These are phyloP conservation scores for Dynastes hyllus DNA, from an alignment of 2,888 invertebrate genomes.

Conservation along the genomic window DNA sequence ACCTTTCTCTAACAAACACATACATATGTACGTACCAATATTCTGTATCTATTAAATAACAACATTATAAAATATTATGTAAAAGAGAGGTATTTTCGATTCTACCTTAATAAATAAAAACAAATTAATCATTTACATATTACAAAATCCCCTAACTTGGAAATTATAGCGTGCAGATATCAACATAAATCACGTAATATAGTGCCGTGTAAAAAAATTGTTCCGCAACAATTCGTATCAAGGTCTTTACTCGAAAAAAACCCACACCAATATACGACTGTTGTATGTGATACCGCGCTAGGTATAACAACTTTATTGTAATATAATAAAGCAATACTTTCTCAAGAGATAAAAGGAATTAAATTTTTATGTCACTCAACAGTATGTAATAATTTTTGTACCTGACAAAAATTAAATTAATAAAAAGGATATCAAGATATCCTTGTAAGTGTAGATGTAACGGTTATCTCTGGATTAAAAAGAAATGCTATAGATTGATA, in stretches of 20 bases:
- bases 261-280: not conserved
- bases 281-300: constrained; percentile 6
- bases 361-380: not conserved
- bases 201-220: constrained; percentile 20
- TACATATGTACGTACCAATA: too few relatives aligned
- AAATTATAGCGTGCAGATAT: not conserved
- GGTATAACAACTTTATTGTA: not conserved
- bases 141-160: not conserved
- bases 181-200: constrained; percentile 8
- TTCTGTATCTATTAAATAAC: too few relatives aligned
- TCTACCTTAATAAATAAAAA: too few relatives aligned
- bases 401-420: not conserved
- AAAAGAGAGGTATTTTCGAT: too few relatives aligned
- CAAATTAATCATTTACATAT: too few relatives aligned
- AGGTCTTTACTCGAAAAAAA: constrained; percentile 30
- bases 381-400: too few relatives aligned
- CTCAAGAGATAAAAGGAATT: not conserved
- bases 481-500: not conserved
- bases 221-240: constrained; percentile 35
- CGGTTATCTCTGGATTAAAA: too few relatives aligned
- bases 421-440: not conserved
- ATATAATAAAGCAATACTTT: not conserved
- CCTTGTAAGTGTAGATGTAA: not conserved
- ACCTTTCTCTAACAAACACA: too few relatives aligned
- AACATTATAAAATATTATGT: too few relatives aligned